Base-by-base conservation (phyloP, 2,113 vertebrate genomes). In the Eolophus roseicapilla region DNA sequence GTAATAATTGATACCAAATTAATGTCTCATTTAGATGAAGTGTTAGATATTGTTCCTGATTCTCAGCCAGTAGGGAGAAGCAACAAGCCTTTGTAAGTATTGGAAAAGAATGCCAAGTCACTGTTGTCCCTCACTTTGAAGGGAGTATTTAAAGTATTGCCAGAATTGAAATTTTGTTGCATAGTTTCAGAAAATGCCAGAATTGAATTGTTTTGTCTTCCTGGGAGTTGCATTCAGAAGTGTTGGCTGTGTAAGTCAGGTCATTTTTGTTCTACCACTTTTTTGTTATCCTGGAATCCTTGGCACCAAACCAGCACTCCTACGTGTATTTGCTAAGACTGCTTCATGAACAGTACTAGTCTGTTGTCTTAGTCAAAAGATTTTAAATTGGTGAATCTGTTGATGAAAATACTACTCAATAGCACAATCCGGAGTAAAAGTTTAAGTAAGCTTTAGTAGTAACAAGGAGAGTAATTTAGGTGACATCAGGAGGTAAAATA, bases 21-120 rank as follows among this genome's bases (percentile, higher is more conserved):
- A 70, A 82, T 97, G 16, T 97, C 95, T 97, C 28, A 63, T 96
- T 96, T 98, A 99, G 99, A 97, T 88, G 92, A 97, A 65, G 92
- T 82, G 21, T 94, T 95, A 46, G 97, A 98, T 86, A 67, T 97
- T 95, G 95, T 98, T 86, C 98, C 98, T 69, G 98, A 98, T 95
- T 98, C 98, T 43, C 98, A 98, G 95, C 97, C 98, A 83, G 74
- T 13, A 59, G 68, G 14, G 28, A 97, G 62, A 95, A 91, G 55
- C 88, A 94, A 44, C 57, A 97, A 92, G 82, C 68, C 89, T 92
- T 55, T 67, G 99, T 99, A 98, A 99, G 99, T 97, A 95, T 29
- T 90, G 50, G 64, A 41, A 92, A 92, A 79, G 39, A 46, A 43
- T 17, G 46, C 46, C 23, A 92, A 25, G 37, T 82, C 64, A 41